Evolutionary conservation across 37 sponge, comb jelly and placozoan species (phyloP).

Genomic region (Halichondria panicea): DNA sequence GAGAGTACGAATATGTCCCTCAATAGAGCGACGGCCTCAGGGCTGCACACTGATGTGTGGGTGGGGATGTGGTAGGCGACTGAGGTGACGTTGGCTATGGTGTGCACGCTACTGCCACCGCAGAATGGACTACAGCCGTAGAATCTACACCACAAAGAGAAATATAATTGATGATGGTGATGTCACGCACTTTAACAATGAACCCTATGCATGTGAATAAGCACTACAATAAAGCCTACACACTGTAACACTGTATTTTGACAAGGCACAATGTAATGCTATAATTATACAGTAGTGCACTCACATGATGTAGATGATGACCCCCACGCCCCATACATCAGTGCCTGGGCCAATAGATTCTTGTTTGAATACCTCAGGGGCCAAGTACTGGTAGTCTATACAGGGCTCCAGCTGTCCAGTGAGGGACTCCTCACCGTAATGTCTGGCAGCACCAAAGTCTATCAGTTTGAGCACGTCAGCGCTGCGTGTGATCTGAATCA

Average conservation of each 20-base stretch:
- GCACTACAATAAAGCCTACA: no score
- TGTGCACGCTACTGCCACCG: constrained; percentile 1
- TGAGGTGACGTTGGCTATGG: constrained; percentile 29
- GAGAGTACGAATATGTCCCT: constrained; percentile 5
- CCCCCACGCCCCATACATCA: constrained; percentile 43
- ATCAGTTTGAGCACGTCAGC: constrained; percentile 25
- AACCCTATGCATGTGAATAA: no score
- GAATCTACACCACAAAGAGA: constrained; percentile 7
- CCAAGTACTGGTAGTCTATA: constrained; percentile 1
- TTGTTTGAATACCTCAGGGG: constrained; percentile 38
- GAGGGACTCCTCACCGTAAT: constrained; percentile 17
- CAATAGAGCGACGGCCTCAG: constrained; percentile 6
- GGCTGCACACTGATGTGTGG: neutral
- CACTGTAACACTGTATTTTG: no score
- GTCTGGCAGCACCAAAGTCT: constrained; percentile 53
- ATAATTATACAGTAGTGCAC: neutral
- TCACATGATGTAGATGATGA: constrained; percentile 43
- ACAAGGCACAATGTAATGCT: neutral
- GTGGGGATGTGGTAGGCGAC: constrained; percentile 17
- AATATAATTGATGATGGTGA: neutral
- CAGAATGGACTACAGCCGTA: constrained; percentile 28
- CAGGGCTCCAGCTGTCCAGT: constrained; percentile 11
- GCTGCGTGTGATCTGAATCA: constrained; percentile 8
- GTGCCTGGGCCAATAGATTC: constrained; percentile 14
- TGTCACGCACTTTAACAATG: no score